Conservation (phyloP, 2,888 invertebrate species). For the Drosophila fungiperda region DNA sequence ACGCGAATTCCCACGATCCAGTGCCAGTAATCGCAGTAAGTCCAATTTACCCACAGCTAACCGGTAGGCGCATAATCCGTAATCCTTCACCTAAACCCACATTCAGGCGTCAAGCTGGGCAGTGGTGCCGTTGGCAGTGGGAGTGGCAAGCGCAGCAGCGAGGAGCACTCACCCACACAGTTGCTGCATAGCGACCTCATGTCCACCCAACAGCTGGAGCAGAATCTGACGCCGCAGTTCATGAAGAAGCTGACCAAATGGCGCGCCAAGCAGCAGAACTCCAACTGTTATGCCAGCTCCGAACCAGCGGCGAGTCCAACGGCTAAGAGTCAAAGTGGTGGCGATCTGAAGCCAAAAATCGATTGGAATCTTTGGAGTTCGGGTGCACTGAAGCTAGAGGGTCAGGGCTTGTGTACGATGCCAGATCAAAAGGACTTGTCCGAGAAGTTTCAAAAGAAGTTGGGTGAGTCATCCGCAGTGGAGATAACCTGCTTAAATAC, state of each 20-base stretch:
- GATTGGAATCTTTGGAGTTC: slow-evolving; percentile 89
- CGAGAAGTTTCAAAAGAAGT: slow-evolving; percentile 93
- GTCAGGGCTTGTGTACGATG: slow-evolving; percentile 85
- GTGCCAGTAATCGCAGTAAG: slow-evolving; percentile 72
- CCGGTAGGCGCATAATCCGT: neutral
- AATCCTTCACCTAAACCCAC: neutral
- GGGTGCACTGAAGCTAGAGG: slow-evolving; percentile 84
- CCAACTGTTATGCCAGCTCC: slow-evolving; percentile 66
- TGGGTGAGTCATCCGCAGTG: slow-evolving; percentile 86
- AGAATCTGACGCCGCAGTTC: slow-evolving; percentile 91
- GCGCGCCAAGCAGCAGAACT: slow-evolving; percentile 87
- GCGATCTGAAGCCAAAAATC: slow-evolving; percentile 86
- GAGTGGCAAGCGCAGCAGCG: slow-evolving; percentile 71
- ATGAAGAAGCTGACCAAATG: slow-evolving; percentile 94
- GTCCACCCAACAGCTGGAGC: slow-evolving; percentile 86
- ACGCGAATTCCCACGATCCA: slow-evolving; percentile 85
- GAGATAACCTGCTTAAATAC: neutral
- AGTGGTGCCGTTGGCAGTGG: slow-evolving; percentile 49
- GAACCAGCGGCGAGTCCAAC: slow-evolving; percentile 72
- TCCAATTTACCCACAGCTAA: slow-evolving; percentile 14
- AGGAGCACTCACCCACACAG: slow-evolving; percentile 80
- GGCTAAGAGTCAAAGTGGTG: slow-evolving; percentile 58
- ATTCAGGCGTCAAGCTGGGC: slow-evolving; percentile 50
- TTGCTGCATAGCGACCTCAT: slow-evolving; percentile 72
- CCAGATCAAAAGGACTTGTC: slow-evolving; percentile 89